Conservation (phyloP, 2,797 vertebrate genomes). For the Pogonophryne albipinna region DNA sequence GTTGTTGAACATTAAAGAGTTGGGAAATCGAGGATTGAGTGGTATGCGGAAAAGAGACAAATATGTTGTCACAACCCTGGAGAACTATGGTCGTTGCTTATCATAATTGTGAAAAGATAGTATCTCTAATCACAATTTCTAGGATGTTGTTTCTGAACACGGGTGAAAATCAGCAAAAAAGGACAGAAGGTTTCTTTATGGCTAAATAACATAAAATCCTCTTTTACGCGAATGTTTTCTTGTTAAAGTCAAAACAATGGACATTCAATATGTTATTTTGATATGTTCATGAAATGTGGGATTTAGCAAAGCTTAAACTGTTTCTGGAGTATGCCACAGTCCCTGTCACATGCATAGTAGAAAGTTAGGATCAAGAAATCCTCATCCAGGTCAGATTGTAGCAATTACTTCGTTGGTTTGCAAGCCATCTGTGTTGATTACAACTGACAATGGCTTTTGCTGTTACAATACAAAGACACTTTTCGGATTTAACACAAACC, state of each 20-base stretch:
- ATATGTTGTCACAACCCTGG: background rate
- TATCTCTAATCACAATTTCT: background rate
- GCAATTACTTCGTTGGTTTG: background rate
- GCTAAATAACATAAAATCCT: background rate
- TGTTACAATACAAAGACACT: background rate
- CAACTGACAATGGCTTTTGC: background rate
- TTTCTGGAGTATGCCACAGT: conserved; percentile 1
- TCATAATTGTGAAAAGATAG: conserved; percentile 42
- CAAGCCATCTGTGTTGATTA: background rate
- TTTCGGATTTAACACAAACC: background rate
- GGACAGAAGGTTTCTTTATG: background rate
- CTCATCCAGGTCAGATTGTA: conserved; percentile 1
- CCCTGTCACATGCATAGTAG: background rate
- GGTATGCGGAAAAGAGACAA: background rate
- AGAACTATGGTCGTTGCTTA: conserved; percentile 33
- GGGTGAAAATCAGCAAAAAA: background rate
- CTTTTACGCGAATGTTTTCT: too few relatives aligned
- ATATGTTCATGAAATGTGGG: background rate
- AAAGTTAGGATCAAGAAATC: background rate
- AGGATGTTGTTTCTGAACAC: conserved; percentile 1
- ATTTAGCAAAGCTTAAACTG: background rate
- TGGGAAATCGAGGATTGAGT: conserved; percentile 52
- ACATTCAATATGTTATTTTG: background rate
- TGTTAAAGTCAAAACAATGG: background rate
- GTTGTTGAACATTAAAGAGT: conserved; percentile 61